Percentiles rank a stretch among this genome's conserved stretches.
These are phyloP conservation scores for Agapornis canus DNA, from an alignment of 2,797 vertebrate genomes.

Conservation along the genomic window DNA sequence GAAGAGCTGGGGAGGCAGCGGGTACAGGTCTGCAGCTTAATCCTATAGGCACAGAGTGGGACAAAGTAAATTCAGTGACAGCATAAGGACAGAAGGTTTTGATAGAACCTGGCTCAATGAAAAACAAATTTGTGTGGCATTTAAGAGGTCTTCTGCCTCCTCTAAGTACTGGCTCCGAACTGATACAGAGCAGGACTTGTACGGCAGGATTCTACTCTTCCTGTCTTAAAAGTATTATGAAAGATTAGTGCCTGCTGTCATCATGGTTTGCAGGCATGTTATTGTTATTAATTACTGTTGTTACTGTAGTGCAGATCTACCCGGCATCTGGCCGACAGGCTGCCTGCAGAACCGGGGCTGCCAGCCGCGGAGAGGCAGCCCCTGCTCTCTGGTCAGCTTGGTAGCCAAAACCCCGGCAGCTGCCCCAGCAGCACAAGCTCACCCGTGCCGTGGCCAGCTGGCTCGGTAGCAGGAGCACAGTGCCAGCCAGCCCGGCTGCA, in stretches of 20 bases:
- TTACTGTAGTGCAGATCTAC: conserved; percentile 5
- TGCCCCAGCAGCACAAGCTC: not conserved
- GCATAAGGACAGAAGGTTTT: not conserved
- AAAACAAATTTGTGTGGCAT: conserved; percentile 12
- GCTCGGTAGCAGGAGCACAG: fast-evolving
- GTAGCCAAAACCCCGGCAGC: not conserved
- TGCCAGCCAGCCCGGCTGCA: not conserved
- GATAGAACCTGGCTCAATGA: not conserved
- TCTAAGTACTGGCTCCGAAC: conserved; percentile 18
- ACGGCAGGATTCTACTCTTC: conserved; percentile 56
- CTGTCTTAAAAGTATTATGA: conserved; percentile 67
- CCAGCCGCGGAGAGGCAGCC: not conserved
- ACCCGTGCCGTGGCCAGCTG: not conserved
- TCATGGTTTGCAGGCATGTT: conserved; percentile 48
- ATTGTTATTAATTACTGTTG: conserved; percentile 63
- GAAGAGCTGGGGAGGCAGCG: not conserved
- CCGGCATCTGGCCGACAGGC: conserved; percentile 43
- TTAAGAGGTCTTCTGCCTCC: conserved; percentile 51
- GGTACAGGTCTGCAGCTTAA: not conserved
- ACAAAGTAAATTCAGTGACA: not conserved
- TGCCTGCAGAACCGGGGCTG: conserved; percentile 6
- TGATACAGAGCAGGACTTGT: conserved; percentile 47
- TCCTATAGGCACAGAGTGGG: not conserved
- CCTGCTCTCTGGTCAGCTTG: not conserved
- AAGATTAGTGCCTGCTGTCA: conserved; percentile 61